Conservation (phyloP, 2,888 invertebrate genomes). For the Orthosia cruda region DNA sequence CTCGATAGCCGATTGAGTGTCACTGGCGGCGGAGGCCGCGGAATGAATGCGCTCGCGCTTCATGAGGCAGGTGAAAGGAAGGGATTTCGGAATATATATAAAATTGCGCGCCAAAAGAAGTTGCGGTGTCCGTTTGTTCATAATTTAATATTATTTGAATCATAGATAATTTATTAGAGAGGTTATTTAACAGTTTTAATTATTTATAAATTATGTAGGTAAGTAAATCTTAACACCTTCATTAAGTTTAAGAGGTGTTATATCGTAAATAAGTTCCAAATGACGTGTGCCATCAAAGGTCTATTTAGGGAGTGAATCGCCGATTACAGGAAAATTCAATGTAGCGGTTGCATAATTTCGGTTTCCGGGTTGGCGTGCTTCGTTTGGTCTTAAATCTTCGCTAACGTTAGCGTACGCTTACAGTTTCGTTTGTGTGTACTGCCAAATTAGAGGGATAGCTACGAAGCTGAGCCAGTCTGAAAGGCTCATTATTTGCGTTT, state of each 20-base stretch:
- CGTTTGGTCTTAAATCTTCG: conserved; percentile 78
- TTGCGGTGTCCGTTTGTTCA: too few relatives aligned
- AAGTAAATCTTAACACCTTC: too few relatives aligned
- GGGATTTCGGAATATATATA: too few relatives aligned
- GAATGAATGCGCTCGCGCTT: too few relatives aligned
- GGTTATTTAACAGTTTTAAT: too few relatives aligned
- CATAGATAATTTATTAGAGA: too few relatives aligned
- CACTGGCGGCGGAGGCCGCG: too few relatives aligned
- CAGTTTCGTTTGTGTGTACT: conserved; percentile 32
- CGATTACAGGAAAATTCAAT: conserved; percentile 88
- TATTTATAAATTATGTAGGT: too few relatives aligned
- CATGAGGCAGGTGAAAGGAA: too few relatives aligned
- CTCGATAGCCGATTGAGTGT: too few relatives aligned
- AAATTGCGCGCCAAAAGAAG: too few relatives aligned
- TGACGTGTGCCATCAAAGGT: conserved; percentile 50
- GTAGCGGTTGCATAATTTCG: conserved; percentile 89
- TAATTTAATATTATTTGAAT: too few relatives aligned
- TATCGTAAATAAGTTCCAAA: conserved; percentile 44
- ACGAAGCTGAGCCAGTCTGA: conserved; percentile 16
- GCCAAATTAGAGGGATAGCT: conserved; percentile 32
- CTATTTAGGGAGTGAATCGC: conserved; percentile 59
- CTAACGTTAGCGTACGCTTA: conserved; percentile 10
- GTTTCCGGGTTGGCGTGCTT: conserved; percentile 87
- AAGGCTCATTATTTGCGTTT: background rate
- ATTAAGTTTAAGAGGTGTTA: conserved; percentile 37